Evolutionary conservation across 35 echinoderm and acorn worm species (phyloP), one percentile per base, ranked within the genome.

Genomic region (Nesometra sesokonis): DNA sequence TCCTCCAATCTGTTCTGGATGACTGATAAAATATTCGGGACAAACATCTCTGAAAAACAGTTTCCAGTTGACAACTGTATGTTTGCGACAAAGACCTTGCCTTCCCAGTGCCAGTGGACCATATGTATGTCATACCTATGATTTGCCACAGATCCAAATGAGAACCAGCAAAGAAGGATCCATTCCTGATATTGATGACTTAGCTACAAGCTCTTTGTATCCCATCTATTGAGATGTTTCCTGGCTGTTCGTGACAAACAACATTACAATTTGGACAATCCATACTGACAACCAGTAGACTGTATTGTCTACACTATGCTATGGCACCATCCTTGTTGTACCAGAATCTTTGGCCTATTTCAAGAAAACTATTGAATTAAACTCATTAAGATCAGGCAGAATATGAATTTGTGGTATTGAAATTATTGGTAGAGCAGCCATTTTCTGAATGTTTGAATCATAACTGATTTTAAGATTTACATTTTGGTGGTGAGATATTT

Each of bases 71-170:
- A 81, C 79, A n/a, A 81, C 27, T 17, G 79, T 81, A 34, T 37
- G 32, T 17, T 27, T 81, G 32, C 13, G 31, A 81, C 2, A 32
- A n/a, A 31, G 8, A 3, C 13, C 35, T 81, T 17, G 32, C 8
- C 11, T n/a, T 8, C 15, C 32, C 35, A 0, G 8, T 1, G 13
- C 15, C 31, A 27, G 52, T 67, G 9, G 52, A 67, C 79, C 79
- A 81, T 17, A 81, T 81, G 27, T 81, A 81, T 37, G 79, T 35
- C 79, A 32, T 2, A 32, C 15, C 79, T 17, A 81, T 31, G 11
- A 81, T 31, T 30, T 81, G 79, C 79, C 79, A 81, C 27, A 81
- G 79, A 5, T 81, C 4, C 79, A 81, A n/a, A 37, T 81, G 79
- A 81, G 32, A 35, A 0, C 35, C 35, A 17, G 32, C 4, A 81